phyloP scores from a whole-genome alignment of 1,140 invertebrate genomes.

The Drosophila santomea region DNA sequence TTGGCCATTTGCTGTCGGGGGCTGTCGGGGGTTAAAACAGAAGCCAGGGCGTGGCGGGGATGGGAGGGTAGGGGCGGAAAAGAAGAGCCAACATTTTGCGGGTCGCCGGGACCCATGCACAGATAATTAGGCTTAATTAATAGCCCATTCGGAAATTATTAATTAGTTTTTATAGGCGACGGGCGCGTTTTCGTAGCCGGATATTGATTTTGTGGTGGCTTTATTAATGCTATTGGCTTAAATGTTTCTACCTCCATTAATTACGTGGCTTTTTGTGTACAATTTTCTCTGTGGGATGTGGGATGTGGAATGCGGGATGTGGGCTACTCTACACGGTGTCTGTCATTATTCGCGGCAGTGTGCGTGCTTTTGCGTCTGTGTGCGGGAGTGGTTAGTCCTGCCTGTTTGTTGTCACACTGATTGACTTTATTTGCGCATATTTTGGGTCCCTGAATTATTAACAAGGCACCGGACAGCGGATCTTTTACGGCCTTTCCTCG shows the following conservation, averaged over 20 bases:
- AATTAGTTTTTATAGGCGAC: constrained; percentile 85
- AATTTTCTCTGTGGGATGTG: constrained; percentile 56
- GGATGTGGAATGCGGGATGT: constrained; percentile 44
- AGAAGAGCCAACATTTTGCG: constrained; percentile 70
- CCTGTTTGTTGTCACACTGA: constrained; percentile 76
- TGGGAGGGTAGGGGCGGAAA: not conserved
- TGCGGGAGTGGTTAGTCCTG: constrained; percentile 46
- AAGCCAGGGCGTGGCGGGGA: constrained; percentile 1
- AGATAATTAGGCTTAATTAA: constrained; percentile 85
- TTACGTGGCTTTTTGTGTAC: constrained; percentile 83
- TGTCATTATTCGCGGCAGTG: constrained; percentile 8
- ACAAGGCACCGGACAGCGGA: constrained; percentile 39
- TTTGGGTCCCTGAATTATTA: constrained; percentile 72
- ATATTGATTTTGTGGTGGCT: constrained; percentile 85
- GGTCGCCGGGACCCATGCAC: constrained; percentile 75
- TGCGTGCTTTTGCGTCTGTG: constrained; percentile 6
- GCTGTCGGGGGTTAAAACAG: constrained; percentile 23
- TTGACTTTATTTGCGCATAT: constrained; percentile 81
- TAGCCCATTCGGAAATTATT: constrained; percentile 85
- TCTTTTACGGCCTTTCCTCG: constrained; percentile 1
- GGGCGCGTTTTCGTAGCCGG: constrained; percentile 84
- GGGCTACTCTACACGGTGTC: constrained; percentile 11
- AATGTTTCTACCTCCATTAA: constrained; percentile 84
- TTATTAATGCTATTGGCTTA: constrained; percentile 85
- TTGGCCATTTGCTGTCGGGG: not conserved